Percentiles rank a stretch among this genome's conserved stretches.
Evolutionary conservation across 2,888 invertebrate species (phyloP).

Genomic region (Lasioglossum morio): DNA sequence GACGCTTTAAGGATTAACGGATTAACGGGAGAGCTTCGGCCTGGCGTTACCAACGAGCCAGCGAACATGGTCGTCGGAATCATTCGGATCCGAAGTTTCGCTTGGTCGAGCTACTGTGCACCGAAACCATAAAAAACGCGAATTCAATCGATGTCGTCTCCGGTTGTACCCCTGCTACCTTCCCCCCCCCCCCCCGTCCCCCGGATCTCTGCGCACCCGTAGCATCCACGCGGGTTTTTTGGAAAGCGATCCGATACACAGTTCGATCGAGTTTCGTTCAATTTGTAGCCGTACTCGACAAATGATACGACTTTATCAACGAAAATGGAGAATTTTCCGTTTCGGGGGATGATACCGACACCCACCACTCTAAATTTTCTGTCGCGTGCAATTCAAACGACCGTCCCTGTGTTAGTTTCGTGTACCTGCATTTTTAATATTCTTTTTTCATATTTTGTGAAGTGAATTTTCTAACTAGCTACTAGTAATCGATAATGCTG

Average conservation of each 20-base stretch:
- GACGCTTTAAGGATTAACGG: constrained; percentile 6
- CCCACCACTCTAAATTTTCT: not conserved
- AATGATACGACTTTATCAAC: not conserved
- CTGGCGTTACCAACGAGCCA: not conserved
- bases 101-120: not conserved
- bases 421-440: not conserved
- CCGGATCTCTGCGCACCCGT: not conserved
- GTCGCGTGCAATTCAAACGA: not conserved
- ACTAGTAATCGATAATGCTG: too few relatives aligned
- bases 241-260: not conserved
- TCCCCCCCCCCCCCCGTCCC: not conserved
- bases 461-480: not conserved
- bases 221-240: not conserved
- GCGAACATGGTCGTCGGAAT: not conserved
- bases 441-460: too few relatives aligned
- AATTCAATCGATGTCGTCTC: not conserved
- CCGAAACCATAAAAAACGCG: not conserved
- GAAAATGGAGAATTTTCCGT: not conserved
- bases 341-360: not conserved
- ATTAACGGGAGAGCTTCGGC: not conserved
- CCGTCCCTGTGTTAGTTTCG: not conserved
- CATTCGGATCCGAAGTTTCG: not conserved
- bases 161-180: not conserved
- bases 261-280: not conserved
- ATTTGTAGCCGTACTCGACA: not conserved